Base-by-base conservation (phyloP, 1,140 invertebrate species). In the Amphibalanus amphitrite region DNA sequence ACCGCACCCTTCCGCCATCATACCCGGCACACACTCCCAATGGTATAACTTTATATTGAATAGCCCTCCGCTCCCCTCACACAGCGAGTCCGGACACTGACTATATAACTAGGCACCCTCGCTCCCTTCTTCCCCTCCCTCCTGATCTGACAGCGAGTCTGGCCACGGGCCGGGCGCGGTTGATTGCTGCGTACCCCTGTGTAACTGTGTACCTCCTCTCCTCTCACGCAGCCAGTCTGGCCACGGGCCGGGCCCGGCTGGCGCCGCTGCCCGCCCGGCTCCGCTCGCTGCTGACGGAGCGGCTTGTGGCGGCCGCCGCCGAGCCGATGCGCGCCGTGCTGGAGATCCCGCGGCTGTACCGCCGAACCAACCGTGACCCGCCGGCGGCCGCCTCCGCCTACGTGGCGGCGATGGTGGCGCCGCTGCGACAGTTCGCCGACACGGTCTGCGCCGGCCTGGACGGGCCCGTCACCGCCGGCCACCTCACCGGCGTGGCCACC, bases 281-380 rank as follows among this genome's bases (percentile, higher is more conserved):
- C 65, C 26, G n/a, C 28, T 10, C 23, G 23, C 23, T 28, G 23
- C 28, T 28, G n/a, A 67, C 71, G 3, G 64, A 72, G 29, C 30
- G n/a, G 10, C 47, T 74, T 25, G 38, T 71, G 33, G n/a, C 25
- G 28, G 67, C 40, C 26, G 47, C 73, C n/a, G 47, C 28, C 33
- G 70, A 33, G 1, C 73, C 74, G 71, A 81, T 85, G 17, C 80
- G 82, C 70, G 77, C 79, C 84, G 91, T 96, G 3, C 90, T 86
- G 75, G 92, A 97, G 78, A 92, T 97, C 82, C 95, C 95, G 38
- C 84, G 94, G 75, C 81, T 96, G 40, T 98, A 94, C 80, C 84
- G 94, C 76, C 87, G 93, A 78, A 98, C 95, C 0, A 97, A 97
- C 80, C 85, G 92, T 75, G 92, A 91, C 75, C 83, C 87, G 67